phyloP scores from a whole-genome alignment of 2,113 vertebrate species.

The Lates calcarifer region DNA sequence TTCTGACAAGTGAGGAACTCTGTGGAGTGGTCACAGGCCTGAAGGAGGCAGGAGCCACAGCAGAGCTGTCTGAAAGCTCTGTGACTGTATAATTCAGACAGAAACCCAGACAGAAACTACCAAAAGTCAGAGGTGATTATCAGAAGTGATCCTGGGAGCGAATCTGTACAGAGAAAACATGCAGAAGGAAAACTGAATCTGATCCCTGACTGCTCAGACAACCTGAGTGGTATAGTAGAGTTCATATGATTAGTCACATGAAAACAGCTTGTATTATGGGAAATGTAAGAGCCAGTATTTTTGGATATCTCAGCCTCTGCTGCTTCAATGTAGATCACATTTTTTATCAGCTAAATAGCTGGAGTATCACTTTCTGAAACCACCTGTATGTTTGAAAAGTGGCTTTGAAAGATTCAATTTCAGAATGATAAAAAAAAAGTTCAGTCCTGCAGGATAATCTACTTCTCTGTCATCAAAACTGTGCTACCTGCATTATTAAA shows the following conservation, averaged over 20 bases:
- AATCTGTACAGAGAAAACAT: background rate
- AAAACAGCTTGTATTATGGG: background rate
- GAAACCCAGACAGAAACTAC: too few relatives aligned
- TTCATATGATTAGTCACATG: background rate
- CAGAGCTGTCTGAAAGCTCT: conserved; percentile 12
- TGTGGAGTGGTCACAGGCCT: background rate
- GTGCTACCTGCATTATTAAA: too few relatives aligned
- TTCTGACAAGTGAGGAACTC: background rate
- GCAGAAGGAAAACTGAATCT: background rate
- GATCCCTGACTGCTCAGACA: background rate
- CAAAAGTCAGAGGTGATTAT: background rate
- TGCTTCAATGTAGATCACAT: background rate
- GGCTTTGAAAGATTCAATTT: too few relatives aligned
- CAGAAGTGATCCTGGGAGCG: background rate
- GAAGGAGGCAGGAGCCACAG: background rate
- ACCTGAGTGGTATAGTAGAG: background rate
- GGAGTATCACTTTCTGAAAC: background rate
- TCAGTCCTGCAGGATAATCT: background rate
- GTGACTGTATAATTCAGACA: background rate
- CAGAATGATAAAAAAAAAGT: too few relatives aligned
- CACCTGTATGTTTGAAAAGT: background rate
- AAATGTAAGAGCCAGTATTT: background rate
- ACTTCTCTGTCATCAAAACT: background rate
- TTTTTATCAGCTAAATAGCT: background rate
- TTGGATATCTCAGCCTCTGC: background rate